Conservation (phyloP, 2,797 vertebrate genomes). For the Octomys mimax region DNA sequence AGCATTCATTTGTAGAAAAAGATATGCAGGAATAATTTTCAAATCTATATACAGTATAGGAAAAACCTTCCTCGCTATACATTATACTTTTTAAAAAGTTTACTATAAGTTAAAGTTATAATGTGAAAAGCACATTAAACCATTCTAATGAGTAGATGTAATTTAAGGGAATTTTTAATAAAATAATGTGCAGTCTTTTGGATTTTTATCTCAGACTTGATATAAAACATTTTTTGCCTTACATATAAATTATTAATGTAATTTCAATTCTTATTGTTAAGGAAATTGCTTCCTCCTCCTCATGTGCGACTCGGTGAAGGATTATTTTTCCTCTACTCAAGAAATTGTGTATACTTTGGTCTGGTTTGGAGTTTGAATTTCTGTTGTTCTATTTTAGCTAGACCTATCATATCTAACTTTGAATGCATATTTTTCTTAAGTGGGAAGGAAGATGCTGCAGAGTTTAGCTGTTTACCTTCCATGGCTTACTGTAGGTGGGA, state of each 20-base stretch:
- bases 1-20: neutral
- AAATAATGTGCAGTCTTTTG: neutral
- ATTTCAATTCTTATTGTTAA: slow-evolving; percentile 52
- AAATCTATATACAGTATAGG: neutral
- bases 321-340: neutral
- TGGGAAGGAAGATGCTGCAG: neutral
- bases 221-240: slow-evolving; percentile 57
- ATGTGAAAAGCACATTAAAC: neutral
- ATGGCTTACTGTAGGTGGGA: neutral
- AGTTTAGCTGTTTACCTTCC: neutral
- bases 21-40: neutral
- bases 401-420: neutral
- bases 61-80: neutral
- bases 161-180: slow-evolving; percentile 44
- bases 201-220: slow-evolving; percentile 53
- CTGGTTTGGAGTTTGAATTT: neutral
- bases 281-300: slow-evolving; percentile 39
- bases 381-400: slow-evolving; percentile 13
- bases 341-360: neutral
- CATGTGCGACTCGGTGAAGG: neutral
- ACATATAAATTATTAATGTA: slow-evolving; percentile 65
- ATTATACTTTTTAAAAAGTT: neutral
- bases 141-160: slow-evolving; percentile 6
- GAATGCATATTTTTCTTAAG: neutral
- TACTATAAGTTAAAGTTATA: slow-evolving; percentile 14